phyloP scores from a whole-genome alignment of 2,797 vertebrate species.

The Microctenopoma steveboyesi region DNA sequence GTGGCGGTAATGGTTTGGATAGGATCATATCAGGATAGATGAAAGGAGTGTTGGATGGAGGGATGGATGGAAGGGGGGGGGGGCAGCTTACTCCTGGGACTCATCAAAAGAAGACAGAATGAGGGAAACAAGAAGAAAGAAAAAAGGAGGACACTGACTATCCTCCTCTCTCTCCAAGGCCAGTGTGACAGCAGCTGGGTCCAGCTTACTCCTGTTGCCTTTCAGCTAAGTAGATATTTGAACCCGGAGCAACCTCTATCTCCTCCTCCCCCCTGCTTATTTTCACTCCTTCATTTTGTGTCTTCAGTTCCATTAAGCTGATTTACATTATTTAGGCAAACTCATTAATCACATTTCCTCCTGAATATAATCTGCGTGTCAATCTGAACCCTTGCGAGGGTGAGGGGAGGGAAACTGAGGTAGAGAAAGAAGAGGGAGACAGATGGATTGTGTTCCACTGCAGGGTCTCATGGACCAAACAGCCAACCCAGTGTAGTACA shows the following conservation, averaged over 20 bases:
- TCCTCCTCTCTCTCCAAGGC: conserved; percentile 57
- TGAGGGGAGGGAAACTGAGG: conserved; percentile 5
- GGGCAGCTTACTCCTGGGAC: conserved; percentile 51
- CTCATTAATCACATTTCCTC: conserved; percentile 82
- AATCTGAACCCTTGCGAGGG: conserved; percentile 64
- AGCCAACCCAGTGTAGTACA: conserved; percentile 44
- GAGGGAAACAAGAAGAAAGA: conserved; percentile 57
- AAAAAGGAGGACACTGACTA: conserved; percentile 46
- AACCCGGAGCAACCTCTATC: conserved; percentile 71
- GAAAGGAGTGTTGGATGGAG: conserved; percentile 44
- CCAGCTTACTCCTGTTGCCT: conserved; percentile 73
- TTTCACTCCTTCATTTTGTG: conserved; percentile 48
- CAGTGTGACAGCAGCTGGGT: conserved; percentile 73
- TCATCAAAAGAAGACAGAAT: conserved; percentile 66
- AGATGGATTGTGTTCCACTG: conserved; percentile 62
- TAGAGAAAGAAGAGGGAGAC: conserved; percentile 40
- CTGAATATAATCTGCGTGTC: conserved; percentile 76
- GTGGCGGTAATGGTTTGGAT: conserved; percentile 52
- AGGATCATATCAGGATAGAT: conserved; percentile 58
- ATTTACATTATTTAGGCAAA: conserved; percentile 86
- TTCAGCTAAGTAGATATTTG: conserved; percentile 89
- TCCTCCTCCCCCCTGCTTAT: conserved; percentile 23
- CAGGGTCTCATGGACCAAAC: conserved; percentile 49
- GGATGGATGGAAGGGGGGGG: conserved; percentile 31
- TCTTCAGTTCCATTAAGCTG: conserved; percentile 87